Conservation (phyloP, 2,113 vertebrate species). For the Sebastes schlegelii region DNA sequence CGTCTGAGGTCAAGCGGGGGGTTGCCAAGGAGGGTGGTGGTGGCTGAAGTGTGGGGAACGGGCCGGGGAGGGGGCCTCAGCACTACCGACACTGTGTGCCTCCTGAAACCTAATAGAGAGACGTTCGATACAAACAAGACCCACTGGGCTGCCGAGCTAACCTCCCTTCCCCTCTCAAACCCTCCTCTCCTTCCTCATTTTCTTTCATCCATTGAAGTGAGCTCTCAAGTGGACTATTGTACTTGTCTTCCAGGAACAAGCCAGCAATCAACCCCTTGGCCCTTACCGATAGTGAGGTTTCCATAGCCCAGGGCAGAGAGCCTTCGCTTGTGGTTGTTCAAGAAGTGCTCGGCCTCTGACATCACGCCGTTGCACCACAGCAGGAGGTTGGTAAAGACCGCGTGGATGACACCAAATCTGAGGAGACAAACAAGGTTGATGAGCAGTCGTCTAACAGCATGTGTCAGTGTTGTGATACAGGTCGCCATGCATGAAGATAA, state of each 20-base stretch:
- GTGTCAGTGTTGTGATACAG: background rate
- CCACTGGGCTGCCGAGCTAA: conserved; percentile 49
- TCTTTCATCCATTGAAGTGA: conserved; percentile 69
- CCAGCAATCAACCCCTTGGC: conserved; percentile 70
- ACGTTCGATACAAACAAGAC: conserved; percentile 74
- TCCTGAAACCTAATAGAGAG: conserved; percentile 80
- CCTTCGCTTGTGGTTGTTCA: conserved; percentile 91
- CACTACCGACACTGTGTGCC: conserved; percentile 56
- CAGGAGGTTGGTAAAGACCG: conserved; percentile 96
- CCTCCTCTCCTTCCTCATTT: conserved; percentile 55
- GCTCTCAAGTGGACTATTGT: conserved; percentile 79
- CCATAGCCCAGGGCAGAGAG: conserved; percentile 87
- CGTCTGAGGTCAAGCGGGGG: conserved; percentile 78
- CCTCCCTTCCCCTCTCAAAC: conserved; percentile 55
- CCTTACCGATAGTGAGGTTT: conserved; percentile 91
- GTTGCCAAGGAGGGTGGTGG: conserved; percentile 63
- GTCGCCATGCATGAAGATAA: background rate
- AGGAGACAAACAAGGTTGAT: conserved; percentile 17
- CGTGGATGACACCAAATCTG: conserved; percentile 98
- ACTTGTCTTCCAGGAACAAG: conserved; percentile 66
- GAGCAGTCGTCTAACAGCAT: background rate
- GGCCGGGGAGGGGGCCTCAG: conserved; percentile 39
- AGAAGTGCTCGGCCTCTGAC: conserved; percentile 94
- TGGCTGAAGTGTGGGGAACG: conserved; percentile 67
- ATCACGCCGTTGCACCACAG: conserved; percentile 95